Conservation (phyloP, 2,797 vertebrate genomes). For the Chiloscyllium punctatum region DNA sequence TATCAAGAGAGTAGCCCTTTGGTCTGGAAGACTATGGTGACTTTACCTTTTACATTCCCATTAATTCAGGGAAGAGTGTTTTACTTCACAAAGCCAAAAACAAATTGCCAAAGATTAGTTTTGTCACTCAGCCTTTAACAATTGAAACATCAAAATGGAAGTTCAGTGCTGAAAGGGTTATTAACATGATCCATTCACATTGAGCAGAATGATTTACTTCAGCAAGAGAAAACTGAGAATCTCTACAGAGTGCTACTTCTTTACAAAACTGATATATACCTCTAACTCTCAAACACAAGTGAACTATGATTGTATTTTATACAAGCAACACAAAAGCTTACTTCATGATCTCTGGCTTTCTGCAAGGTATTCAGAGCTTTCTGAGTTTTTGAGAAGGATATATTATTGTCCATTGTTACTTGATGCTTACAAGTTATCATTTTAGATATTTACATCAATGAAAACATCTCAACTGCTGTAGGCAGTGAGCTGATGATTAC, state of each 20-base stretch:
- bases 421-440: not conserved
- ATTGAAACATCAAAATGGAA: not conserved
- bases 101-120: not conserved
- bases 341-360: not conserved
- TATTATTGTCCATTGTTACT: not conserved
- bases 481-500: not conserved
- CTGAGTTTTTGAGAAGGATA: not conserved
- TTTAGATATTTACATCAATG: not conserved
- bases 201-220: not conserved
- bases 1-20: too few relatives aligned
- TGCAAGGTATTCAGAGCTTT: not conserved
- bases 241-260: not conserved
- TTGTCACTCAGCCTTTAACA: not conserved
- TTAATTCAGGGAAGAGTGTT: not conserved
- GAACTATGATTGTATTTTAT: not conserved
- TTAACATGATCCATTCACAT: not conserved
- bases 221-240: not conserved
- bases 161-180: not conserved
- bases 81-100: not conserved
- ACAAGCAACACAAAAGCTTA: not conserved
- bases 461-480: not conserved
- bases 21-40: too few relatives aligned
- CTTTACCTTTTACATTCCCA: not conserved
- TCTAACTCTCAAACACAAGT: not conserved
- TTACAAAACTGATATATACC: not conserved